phyloP scores from a whole-genome alignment of 2,888 invertebrate species.

The Dorcus parallelipipedus region DNA sequence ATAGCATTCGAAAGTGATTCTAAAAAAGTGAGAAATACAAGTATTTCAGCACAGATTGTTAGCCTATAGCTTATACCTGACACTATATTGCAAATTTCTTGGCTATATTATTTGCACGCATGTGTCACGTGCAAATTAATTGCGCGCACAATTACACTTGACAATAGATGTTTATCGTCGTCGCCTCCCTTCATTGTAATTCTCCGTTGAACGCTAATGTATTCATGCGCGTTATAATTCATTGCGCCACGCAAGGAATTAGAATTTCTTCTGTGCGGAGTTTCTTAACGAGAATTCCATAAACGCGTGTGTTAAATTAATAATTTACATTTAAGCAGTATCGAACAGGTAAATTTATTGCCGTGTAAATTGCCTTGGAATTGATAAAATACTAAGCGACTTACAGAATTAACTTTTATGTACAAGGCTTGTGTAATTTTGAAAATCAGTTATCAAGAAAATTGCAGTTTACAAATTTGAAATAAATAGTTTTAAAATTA shows the following conservation, averaged over 20 bases:
- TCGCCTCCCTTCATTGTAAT: background rate
- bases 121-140: constrained; percentile 11
- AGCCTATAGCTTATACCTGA: background rate
- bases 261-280: background rate
- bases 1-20: no score
- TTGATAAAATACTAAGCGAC: no score
- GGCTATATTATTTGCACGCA: constrained; percentile 5
- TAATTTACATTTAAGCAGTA: no score
- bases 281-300: background rate
- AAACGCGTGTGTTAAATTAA: background rate
- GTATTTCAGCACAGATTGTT: no score
- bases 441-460: no score
- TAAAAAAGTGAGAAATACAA: no score
- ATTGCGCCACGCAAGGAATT: background rate
- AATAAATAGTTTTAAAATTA: no score
- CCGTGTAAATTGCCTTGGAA: no score
- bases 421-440: no score
- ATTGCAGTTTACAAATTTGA: no score
- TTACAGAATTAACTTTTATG: no score
- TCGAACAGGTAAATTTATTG: no score
- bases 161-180: constrained; percentile 13
- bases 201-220: background rate
- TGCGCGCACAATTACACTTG: constrained; percentile 8
- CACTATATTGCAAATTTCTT: constrained; percentile 5
- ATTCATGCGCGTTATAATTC: background rate